A percentile compares a stretch with the other conserved stretches of the same genome.
phyloP scores from a whole-genome alignment of 2,113 vertebrate species.

The Osmerus eperlanus region DNA sequence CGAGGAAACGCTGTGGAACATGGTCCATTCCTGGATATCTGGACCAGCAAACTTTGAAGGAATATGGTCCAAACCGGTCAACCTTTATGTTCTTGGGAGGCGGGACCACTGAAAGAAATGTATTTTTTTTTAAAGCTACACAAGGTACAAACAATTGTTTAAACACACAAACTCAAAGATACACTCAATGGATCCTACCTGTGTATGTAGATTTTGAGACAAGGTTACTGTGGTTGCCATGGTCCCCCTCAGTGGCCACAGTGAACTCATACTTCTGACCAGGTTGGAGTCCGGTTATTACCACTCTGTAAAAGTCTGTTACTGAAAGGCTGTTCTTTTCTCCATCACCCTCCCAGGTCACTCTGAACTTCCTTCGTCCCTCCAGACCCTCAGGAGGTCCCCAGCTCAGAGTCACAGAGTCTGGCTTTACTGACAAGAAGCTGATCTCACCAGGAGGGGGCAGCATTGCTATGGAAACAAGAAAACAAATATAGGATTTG shows the following conservation, averaged over 20 bases:
- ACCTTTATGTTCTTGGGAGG: background rate
- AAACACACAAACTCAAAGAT: background rate
- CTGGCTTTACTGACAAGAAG: constrained; percentile 1
- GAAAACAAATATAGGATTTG: too few relatives aligned
- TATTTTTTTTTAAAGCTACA: background rate
- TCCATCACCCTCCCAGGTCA: background rate
- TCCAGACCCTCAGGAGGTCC: background rate
- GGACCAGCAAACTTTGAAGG: constrained; percentile 25
- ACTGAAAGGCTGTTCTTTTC: background rate
- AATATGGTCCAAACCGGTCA: too few relatives aligned
- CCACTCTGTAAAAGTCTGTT: constrained; percentile 9
- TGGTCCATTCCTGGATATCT: background rate
- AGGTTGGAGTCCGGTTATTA: constrained; percentile 30
- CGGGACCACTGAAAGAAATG: constrained; percentile 13
- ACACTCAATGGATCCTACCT: constrained; percentile 15
- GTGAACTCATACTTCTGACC: constrained; percentile 33
- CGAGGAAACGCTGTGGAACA: constrained; percentile 14
- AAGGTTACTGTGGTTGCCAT: constrained; percentile 3
- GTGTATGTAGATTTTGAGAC: background rate
- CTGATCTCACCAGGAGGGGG: constrained; percentile 47
- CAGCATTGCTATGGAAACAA: constrained; percentile 15
- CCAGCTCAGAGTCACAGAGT: constrained; percentile 22
- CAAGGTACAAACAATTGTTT: too few relatives aligned
- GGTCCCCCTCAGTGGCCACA: constrained; percentile 26
- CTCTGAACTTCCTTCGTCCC: constrained; percentile 14